Evolutionary conservation across 1,140 invertebrate genomes (phyloP), one percentile per base, ranked within the genome.

Genomic region (Brachionus asplanchnoidis): DNA sequence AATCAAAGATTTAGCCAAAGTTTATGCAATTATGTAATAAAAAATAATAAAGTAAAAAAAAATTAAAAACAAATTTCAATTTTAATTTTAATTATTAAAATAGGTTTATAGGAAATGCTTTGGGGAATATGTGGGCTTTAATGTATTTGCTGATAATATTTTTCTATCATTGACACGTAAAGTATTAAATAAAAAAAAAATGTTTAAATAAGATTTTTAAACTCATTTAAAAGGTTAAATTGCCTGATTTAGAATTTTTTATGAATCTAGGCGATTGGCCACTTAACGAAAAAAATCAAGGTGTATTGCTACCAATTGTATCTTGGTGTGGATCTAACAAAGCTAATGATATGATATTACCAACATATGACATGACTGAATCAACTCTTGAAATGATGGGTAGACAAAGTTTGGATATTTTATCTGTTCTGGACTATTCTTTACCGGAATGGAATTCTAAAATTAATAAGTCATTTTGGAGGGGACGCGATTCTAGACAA

Each of bases 191-290:
- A n/a, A 85, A 56, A 3, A 70, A 66, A 53, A 42, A 46, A 9
- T 73, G n/a, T 14, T 12, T 23, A 28, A 23, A n/a, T 28, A 26
- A 12, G 14, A 42, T 17, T 17, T 23, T 20, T 12, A 12, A 44
- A 44, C 42, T 77, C 6, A 36, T 36, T 53, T 42, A 85, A 23
- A 66, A 90, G 90, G 88, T 90, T 46, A 85, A 89, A 23, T 88
- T 98, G 65, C 95, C 96, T 12, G 94, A 98, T 90, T 89, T 95
- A 84, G 95, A 98, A 89, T 93, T 99, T 86, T 93, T 97, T 86
- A 92, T 95, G 36, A 99, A 98, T 91, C 91, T 99, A 14, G 96
- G 96, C 17, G 96, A 99, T 90, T 98, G 96, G 95, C 96, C 97
- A 11, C 89, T 98, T 12, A 89, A 89, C 53, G 87, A 89, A 40